Evolutionary conservation across 2,888 invertebrate species (phyloP).

Genomic region (Salticus scenicus): DNA sequence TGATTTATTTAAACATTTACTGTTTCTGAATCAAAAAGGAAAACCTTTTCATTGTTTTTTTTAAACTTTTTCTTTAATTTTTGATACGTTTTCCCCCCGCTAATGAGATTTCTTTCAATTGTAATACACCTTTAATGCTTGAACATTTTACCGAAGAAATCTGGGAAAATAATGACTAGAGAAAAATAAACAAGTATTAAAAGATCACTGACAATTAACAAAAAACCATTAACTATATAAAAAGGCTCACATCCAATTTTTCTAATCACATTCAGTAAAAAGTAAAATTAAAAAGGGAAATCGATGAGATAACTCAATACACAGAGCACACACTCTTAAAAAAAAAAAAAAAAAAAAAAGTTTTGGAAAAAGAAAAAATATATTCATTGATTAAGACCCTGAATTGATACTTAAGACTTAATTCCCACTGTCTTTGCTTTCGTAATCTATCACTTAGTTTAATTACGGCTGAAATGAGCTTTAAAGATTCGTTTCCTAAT

Average conservation of each 20-base stretch:
- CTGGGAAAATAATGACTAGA: background rate
- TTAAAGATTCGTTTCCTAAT: slow-evolving; percentile 67
- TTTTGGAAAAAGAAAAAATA: background rate
- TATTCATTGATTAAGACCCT: background rate
- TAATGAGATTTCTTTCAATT: too few relatives aligned
- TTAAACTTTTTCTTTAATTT: too few relatives aligned
- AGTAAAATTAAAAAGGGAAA: background rate
- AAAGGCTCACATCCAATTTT: background rate
- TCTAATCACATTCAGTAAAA: background rate
- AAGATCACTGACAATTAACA: background rate
- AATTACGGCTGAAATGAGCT: slow-evolving; percentile 68
- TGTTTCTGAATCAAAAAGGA: too few relatives aligned
- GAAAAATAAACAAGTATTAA: background rate
- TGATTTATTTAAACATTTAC: too few relatives aligned
- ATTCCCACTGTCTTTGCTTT: slow-evolving; percentile 34
- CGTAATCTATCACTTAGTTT: slow-evolving; percentile 55
- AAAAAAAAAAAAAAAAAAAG: background rate
- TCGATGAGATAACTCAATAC: background rate
- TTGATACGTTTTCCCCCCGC: too few relatives aligned
- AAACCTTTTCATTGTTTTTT: too few relatives aligned
- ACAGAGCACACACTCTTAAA: background rate
- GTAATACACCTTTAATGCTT: too few relatives aligned
- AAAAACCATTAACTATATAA: background rate
- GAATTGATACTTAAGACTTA: slow-evolving; percentile 20
- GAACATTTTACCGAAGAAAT: too few relatives aligned